phyloP scores from a whole-genome alignment of 2,888 invertebrate species.

The Idaea dimidiata region DNA sequence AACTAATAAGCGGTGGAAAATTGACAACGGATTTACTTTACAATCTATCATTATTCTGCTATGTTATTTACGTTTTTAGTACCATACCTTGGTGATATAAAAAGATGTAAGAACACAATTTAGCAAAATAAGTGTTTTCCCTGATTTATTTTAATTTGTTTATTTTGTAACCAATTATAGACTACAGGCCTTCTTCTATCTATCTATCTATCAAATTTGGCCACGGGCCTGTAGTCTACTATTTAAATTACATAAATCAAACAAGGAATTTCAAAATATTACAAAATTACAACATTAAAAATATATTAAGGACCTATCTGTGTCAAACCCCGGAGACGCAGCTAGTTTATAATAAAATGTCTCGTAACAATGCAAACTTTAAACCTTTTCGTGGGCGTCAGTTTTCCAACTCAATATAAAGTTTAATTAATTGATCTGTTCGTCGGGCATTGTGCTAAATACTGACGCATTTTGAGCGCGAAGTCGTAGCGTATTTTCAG shows the following conservation, averaged over 20 bases:
- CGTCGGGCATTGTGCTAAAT: conserved; percentile 41
- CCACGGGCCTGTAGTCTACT: too few relatives aligned
- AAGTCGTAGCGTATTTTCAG: not conserved
- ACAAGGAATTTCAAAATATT: too few relatives aligned
- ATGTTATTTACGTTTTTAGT: not conserved
- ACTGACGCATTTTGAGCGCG: conserved; percentile 14
- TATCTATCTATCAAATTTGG: too few relatives aligned
- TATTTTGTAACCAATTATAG: too few relatives aligned
- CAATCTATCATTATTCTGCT: not conserved
- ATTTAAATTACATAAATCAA: too few relatives aligned
- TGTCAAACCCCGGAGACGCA: too few relatives aligned
- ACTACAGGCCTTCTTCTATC: too few relatives aligned
- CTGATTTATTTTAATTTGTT: too few relatives aligned
- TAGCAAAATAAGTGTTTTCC: too few relatives aligned
- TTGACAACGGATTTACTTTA: not conserved
- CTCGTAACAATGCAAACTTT: conserved; percentile 6
- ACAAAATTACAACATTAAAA: too few relatives aligned
- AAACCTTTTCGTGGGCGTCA: conserved; percentile 19
- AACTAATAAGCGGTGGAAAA: not conserved
- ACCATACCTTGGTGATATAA: not conserved
- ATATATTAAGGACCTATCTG: too few relatives aligned
- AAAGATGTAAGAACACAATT: not conserved
- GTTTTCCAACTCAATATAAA: conserved; percentile 38
- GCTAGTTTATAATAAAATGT: not conserved
- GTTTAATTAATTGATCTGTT: conserved; percentile 40